phyloP scores from a whole-genome alignment of 2,113 vertebrate genomes.

The Notarius quadriscutis region DNA sequence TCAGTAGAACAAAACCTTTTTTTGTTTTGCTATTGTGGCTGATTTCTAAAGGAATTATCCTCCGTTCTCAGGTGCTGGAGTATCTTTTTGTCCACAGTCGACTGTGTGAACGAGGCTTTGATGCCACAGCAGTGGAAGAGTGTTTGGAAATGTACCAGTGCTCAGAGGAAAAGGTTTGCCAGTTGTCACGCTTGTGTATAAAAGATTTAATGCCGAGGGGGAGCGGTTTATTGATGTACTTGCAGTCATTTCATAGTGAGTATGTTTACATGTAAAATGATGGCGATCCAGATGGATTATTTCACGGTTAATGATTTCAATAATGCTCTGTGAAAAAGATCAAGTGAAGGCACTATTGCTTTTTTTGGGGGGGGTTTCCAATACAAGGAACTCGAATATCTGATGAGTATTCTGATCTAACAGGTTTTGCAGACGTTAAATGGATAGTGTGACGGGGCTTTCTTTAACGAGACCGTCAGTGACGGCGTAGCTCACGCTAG shows the following conservation, averaged over 20 bases:
- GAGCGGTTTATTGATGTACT: background rate
- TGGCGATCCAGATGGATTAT: background rate
- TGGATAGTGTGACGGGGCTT: too few species aligned
- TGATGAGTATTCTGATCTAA: background rate
- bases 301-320: background rate
- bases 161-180: conserved; percentile 92
- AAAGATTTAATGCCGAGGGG: background rate
- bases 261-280: background rate
- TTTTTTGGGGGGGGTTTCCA: background rate
- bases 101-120: conserved; percentile 94
- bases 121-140: conserved; percentile 89
- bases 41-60: conserved; percentile 5
- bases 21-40: conserved; percentile 9
- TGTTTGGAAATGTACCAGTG: conserved; percentile 95
- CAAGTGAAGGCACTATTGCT: background rate
- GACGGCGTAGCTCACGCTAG: too few species aligned
- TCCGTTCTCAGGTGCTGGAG: conserved; percentile 81
- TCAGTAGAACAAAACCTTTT: background rate
- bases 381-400: background rate
- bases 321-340: background rate
- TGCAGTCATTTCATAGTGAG: background rate
- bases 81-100: conserved; percentile 90
- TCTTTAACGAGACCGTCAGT: too few species aligned
- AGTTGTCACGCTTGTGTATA: background rate
- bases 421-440: background rate